Percentiles rank a stretch among this genome's conserved stretches.
These are phyloP conservation scores for Uromys caudimaculatus DNA, from an alignment of 2,797 vertebrate species.

Conservation along the genomic window DNA sequence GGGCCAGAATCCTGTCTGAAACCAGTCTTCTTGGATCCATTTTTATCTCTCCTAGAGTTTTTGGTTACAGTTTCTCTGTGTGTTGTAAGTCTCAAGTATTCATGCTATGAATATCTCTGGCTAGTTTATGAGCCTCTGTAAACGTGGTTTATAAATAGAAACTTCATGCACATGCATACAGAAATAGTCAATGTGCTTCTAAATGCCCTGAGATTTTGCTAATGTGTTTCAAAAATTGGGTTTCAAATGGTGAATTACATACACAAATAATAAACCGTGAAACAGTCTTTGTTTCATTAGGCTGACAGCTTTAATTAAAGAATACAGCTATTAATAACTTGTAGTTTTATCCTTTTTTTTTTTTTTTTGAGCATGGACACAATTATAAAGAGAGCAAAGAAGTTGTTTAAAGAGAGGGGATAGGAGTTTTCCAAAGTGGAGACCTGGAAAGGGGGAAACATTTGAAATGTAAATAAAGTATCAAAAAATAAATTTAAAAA, in stretches of 20 bases:
- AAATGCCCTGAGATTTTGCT: slow-evolving; percentile 51
- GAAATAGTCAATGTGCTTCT: slow-evolving; percentile 53
- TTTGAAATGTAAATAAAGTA: no score
- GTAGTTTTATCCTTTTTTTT: slow-evolving; percentile 20
- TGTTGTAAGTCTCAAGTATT: slow-evolving; percentile 17
- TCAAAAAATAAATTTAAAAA: no score
- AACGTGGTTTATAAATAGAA: slow-evolving; percentile 44
- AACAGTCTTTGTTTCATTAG: slow-evolving; percentile 34
- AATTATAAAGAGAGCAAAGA: slow-evolving; percentile 59
- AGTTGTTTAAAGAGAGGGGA: slow-evolving; percentile 19
- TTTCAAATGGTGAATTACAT: slow-evolving; percentile 58
- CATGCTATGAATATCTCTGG: slow-evolving; percentile 18
- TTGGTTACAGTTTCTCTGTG: not conserved
- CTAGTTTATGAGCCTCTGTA: slow-evolving; percentile 1
- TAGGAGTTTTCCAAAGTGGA: no score
- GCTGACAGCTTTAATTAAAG: slow-evolving; percentile 71
- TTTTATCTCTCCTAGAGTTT: slow-evolving; percentile 39
- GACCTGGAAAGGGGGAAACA: no score
- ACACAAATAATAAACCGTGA: slow-evolving; percentile 54
- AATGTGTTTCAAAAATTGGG: slow-evolving; percentile 41
- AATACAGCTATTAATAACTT: slow-evolving; percentile 25
- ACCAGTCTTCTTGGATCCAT: slow-evolving; percentile 44
- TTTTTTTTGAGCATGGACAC: slow-evolving; percentile 11
- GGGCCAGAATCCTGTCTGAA: slow-evolving; percentile 24
- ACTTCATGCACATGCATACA: not conserved